Evolutionary conservation across 2,797 vertebrate species (phyloP).

Genomic region (Hozukius guyotensis): DNA sequence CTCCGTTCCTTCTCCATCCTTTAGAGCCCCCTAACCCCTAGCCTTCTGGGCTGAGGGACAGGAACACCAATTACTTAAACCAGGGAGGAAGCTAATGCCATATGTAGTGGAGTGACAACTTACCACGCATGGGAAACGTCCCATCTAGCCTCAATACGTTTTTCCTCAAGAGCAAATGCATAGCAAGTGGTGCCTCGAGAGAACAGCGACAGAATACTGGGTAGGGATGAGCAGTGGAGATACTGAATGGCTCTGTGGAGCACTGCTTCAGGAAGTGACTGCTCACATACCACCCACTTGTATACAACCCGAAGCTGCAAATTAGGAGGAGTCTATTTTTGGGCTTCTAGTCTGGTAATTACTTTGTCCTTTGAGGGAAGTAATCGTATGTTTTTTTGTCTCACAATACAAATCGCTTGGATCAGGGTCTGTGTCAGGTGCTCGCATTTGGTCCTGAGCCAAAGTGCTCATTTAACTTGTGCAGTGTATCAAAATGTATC

Average conservation of each 20-base stretch:
- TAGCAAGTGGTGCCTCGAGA: conserved; percentile 49
- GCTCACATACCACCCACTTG: conserved; percentile 5
- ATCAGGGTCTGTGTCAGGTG: not conserved
- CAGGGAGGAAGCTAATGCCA: conserved; percentile 59
- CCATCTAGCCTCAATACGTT: conserved; percentile 37
- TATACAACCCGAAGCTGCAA: conserved; percentile 7
- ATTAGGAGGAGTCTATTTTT: conserved; percentile 4
- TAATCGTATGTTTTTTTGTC: not conserved
- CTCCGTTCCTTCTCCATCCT: conserved; percentile 59
- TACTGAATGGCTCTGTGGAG: conserved; percentile 1
- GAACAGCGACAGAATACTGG: conserved; percentile 3
- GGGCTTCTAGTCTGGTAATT: not conserved
- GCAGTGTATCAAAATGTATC: not conserved
- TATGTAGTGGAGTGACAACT: conserved; percentile 62
- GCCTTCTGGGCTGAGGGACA: conserved; percentile 66
- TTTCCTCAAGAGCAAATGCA: conserved; percentile 53
- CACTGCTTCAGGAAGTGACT: conserved; percentile 8
- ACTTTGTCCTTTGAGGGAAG: conserved; percentile 45
- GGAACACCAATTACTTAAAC: conserved; percentile 73
- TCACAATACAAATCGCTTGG: not conserved
- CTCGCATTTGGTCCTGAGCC: not conserved
- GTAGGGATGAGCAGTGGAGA: conserved; percentile 22
- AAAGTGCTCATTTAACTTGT: conserved; percentile 1
- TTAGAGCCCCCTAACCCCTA: conserved; percentile 64
- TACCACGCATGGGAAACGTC: conserved; percentile 51